Conservation (phyloP, 2,888 invertebrate species). For the Apamea epomidion region DNA sequence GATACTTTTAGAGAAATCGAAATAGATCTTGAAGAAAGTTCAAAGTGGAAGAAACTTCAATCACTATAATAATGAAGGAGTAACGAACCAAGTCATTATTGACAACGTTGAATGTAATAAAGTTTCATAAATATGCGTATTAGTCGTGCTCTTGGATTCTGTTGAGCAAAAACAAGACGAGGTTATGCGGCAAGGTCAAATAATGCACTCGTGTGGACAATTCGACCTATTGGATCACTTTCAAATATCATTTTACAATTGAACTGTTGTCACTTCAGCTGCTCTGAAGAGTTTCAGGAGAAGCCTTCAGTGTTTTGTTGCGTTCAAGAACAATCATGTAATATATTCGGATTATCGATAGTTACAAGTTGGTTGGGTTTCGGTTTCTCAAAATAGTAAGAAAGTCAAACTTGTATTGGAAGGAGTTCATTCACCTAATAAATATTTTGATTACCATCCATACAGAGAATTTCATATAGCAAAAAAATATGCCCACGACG, state of each 20-base stretch:
- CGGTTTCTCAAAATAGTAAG: background rate
- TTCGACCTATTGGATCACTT: constrained; percentile 62
- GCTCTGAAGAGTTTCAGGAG: constrained; percentile 28
- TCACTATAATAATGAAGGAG: background rate
- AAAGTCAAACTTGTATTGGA: background rate
- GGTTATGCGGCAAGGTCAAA: constrained; percentile 75
- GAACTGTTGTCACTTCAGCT: constrained; percentile 25
- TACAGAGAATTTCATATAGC: constrained; percentile 12
- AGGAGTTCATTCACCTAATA: constrained; percentile 28
- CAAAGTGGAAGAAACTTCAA: constrained; percentile 21
- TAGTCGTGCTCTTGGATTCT: constrained; percentile 72
- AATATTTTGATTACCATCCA: constrained; percentile 3
- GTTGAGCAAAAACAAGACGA: constrained; percentile 79
- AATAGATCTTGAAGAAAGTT: constrained; percentile 9
- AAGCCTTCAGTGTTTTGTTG: constrained; percentile 7
- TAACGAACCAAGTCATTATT: constrained; percentile 20
- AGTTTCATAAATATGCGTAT: constrained; percentile 65
- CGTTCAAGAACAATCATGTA: background rate
- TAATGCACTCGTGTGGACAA: constrained; percentile 72
- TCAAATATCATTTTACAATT: constrained; percentile 54
- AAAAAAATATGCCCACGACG: constrained; percentile 3
- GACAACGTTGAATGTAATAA: constrained; percentile 32
- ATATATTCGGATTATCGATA: background rate
- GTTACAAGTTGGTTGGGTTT: background rate
- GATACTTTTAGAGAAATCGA: background rate